phyloP scores from a whole-genome alignment of 1,140 invertebrate species.

The Zaprionus ghesquierei region DNA sequence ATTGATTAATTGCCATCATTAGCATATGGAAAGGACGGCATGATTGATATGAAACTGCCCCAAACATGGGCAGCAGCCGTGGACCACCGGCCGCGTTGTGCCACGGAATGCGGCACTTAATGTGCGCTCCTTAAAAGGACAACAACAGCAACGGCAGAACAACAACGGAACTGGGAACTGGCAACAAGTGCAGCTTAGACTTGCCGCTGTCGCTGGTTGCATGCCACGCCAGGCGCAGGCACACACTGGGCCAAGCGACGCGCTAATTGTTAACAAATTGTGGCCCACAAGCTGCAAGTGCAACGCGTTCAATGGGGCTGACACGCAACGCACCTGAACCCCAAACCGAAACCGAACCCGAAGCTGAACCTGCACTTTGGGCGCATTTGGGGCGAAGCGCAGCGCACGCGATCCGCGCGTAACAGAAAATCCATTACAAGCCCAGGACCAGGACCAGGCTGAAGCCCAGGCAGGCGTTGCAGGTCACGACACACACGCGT shows the following conservation, averaged over 20 bases:
- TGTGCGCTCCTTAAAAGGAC: conserved; percentile 56
- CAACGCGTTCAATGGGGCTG: conserved; percentile 1
- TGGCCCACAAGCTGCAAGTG: conserved; percentile 41
- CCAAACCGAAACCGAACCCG: neutral
- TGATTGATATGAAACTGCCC: conserved; percentile 67
- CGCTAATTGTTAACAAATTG: conserved; percentile 80
- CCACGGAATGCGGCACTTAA: conserved; percentile 59
- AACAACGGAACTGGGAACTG: neutral
- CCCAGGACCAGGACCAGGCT: neutral
- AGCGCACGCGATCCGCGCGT: conserved; percentile 66
- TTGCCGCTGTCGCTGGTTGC: neutral
- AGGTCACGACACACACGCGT: conserved; percentile 44
- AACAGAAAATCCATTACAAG: conserved; percentile 69
- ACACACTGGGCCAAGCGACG: conserved; percentile 3
- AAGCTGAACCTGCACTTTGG: conserved; percentile 1
- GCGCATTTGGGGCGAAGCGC: conserved; percentile 7
- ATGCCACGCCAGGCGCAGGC: neutral
- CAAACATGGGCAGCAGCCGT: neutral
- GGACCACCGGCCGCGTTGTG: conserved; percentile 54
- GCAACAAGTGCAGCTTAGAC: conserved; percentile 62
- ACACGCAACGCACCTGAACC: conserved; percentile 34
- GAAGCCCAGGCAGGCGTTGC: neutral
- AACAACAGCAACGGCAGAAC: conserved; percentile 6
- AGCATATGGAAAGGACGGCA: conserved; percentile 75
- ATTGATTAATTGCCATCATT: conserved; percentile 80